Evolutionary conservation across 2,797 vertebrate species (phyloP).

Genomic region (Chelidonichthys spinosus): DNA sequence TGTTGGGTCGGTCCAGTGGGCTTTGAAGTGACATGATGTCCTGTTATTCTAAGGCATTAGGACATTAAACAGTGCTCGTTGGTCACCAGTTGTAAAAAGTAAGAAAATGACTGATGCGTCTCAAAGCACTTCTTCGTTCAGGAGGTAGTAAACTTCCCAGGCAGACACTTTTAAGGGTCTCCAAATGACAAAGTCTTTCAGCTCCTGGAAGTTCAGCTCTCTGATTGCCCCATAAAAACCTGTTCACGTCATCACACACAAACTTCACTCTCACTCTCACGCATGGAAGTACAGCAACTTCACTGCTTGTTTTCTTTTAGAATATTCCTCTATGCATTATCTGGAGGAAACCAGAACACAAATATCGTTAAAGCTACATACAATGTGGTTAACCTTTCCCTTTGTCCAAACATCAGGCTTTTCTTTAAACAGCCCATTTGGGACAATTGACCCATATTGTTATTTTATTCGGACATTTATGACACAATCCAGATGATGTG

Average conservation of each 20-base stretch:
- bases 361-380: constrained; percentile 16
- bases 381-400: constrained; percentile 24
- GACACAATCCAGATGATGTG: constrained; percentile 7
- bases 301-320: constrained; percentile 12
- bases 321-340: constrained; percentile 2
- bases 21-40: constrained; percentile 32
- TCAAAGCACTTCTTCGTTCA: constrained; percentile 45
- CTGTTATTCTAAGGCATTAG: constrained; percentile 33
- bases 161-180: neutral
- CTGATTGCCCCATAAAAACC: constrained; percentile 12
- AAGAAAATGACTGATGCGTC: neutral
- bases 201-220: neutral
- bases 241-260: neutral
- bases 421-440: neutral
- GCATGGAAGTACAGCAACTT: constrained; percentile 4
- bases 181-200: constrained; percentile 13
- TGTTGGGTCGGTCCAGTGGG: constrained; percentile 55
- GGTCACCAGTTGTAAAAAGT: constrained; percentile 25
- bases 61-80: constrained; percentile 51
- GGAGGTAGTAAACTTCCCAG: constrained; percentile 10
- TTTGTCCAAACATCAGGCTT: neutral
- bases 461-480: constrained; percentile 14
- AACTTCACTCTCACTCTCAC: neutral
- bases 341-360: neutral
- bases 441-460: neutral